phyloP scores from a whole-genome alignment of 2,113 vertebrate genomes.

The Prunella himalayana region DNA sequence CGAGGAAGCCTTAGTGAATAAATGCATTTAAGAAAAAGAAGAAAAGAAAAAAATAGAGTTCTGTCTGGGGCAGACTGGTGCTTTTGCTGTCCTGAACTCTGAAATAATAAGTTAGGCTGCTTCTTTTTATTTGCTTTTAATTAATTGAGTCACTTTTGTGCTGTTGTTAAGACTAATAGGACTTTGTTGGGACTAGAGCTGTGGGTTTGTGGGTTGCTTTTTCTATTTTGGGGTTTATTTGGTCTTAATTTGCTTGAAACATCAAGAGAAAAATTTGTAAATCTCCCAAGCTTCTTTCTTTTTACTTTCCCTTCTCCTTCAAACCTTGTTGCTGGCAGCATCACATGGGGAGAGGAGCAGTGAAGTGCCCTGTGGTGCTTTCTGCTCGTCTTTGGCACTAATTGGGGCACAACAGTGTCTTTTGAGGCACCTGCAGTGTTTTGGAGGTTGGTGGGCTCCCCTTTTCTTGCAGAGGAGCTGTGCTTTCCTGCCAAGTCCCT shows the following conservation, averaged over 20 bases:
- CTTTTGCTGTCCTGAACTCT: background rate
- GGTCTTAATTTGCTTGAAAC: background rate
- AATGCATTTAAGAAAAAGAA: conserved; percentile 9
- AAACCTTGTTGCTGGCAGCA: background rate
- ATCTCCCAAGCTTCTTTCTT: background rate
- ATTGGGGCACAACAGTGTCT: accelerated
- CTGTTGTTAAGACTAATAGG: background rate
- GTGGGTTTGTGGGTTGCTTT: background rate
- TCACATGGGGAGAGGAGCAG: background rate
- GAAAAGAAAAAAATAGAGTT: background rate
- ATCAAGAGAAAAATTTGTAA: background rate
- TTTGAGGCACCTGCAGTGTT: background rate
- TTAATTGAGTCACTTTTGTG: background rate
- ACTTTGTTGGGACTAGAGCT: background rate
- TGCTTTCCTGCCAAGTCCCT: background rate
- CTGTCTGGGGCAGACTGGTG: background rate
- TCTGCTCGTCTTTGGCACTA: background rate
- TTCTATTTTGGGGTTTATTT: background rate
- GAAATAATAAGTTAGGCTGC: background rate
- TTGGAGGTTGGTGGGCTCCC: background rate
- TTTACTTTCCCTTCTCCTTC: background rate
- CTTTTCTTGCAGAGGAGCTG: background rate
- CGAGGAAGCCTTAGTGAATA: conserved; percentile 38
- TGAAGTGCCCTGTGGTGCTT: background rate
- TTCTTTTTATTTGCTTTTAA: conserved; percentile 24